phyloP scores from a whole-genome alignment of 1,140 invertebrate species.

The Potamilus streckersoni region DNA sequence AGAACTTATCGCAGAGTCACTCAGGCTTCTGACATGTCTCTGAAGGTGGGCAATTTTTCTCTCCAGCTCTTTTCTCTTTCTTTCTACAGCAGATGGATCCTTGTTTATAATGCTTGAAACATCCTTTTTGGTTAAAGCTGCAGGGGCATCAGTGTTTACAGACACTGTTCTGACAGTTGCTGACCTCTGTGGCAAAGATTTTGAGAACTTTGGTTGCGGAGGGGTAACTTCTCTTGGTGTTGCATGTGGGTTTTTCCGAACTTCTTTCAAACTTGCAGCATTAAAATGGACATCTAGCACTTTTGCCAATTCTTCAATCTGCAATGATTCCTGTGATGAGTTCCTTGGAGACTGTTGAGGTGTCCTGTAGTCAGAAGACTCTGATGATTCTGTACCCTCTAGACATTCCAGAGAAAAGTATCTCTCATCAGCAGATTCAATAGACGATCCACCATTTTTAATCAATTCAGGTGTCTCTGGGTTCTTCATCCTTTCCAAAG shows the following conservation, averaged over 20 bases:
- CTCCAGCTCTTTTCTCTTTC: constrained; percentile 44
- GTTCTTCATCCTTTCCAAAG: too few species aligned
- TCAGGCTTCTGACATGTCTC: constrained; percentile 44
- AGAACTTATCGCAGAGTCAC: constrained; percentile 65
- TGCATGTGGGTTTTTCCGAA: neutral
- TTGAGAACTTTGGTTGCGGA: constrained; percentile 15
- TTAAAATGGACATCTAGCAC: too few species aligned
- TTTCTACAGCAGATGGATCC: constrained; percentile 3
- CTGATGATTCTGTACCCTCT: constrained; percentile 27
- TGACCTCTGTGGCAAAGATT: constrained; percentile 14
- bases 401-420: constrained; percentile 20
- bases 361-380: constrained; percentile 45
- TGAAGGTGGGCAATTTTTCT: constrained; percentile 48
- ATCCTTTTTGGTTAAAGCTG: constrained; percentile 22
- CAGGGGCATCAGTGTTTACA: constrained; percentile 36
- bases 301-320: too few species aligned
- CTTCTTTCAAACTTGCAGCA: too few species aligned
- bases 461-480: too few species aligned
- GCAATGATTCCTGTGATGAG: too few species aligned
- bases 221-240: constrained; percentile 11
- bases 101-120: neutral
- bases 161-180: constrained; percentile 35
- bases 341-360: constrained; percentile 50
- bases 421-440: constrained; percentile 9
- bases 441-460: neutral